These are phyloP conservation scores for Pampus argenteus DNA, from an alignment of 2,797 vertebrate species.

Conservation along the genomic window DNA sequence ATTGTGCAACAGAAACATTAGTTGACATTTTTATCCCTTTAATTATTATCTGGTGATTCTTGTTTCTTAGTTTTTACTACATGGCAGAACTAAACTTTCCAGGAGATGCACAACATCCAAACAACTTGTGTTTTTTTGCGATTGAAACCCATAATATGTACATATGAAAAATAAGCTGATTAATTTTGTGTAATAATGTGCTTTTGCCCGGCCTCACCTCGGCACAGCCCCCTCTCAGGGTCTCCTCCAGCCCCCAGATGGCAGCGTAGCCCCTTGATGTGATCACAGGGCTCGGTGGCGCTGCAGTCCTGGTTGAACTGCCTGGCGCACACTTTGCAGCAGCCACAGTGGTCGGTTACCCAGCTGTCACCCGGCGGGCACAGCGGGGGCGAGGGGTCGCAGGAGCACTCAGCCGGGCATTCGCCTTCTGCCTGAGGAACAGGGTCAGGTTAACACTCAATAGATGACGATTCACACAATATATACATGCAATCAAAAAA, in stretches of 20 bases:
- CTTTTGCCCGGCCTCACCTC: slow-evolving; percentile 68
- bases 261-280: slow-evolving; percentile 87
- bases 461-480: background rate
- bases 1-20: background rate
- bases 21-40: background rate
- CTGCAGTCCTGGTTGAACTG: slow-evolving; percentile 86
- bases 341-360: slow-evolving; percentile 81
- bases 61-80: background rate
- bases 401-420: slow-evolving; percentile 77
- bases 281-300: slow-evolving; percentile 79
- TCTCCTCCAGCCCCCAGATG: slow-evolving; percentile 81
- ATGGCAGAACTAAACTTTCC: background rate
- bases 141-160: background rate
- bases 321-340: slow-evolving; percentile 84
- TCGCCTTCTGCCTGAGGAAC: slow-evolving; percentile 60
- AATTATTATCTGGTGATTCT: background rate
- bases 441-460: slow-evolving; percentile 23
- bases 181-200: background rate
- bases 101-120: background rate
- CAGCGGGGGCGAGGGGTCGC: slow-evolving; percentile 52
- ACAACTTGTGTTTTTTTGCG: background rate
- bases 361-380: slow-evolving; percentile 81
- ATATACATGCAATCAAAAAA: background rate
- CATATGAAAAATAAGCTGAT: background rate
- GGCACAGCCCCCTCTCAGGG: slow-evolving; percentile 80